Conservation (phyloP, 1,140 invertebrate genomes). For the Zaprionus lachaisei region DNA sequence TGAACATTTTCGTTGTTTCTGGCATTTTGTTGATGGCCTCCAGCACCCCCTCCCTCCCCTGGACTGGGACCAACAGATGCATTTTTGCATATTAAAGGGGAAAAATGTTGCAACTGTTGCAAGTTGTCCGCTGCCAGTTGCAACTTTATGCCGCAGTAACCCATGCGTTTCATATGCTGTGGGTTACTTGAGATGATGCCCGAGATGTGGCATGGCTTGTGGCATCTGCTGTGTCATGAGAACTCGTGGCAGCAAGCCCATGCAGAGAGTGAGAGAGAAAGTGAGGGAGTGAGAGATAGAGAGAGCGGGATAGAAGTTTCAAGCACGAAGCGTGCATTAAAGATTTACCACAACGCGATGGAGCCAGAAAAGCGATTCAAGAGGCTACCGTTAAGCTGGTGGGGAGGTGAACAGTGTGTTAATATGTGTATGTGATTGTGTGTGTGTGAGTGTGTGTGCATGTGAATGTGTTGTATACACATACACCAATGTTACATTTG, state of each 20-base stretch:
- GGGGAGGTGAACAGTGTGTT: no score
- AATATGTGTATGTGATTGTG: no score
- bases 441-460: background rate
- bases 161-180: slow-evolving; percentile 2
- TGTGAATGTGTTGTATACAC: background rate
- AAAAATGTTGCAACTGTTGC: slow-evolving; percentile 5
- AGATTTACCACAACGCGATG: background rate
- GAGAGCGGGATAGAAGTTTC: background rate
- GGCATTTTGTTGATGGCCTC: slow-evolving; percentile 18
- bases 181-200: background rate
- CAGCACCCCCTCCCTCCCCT: background rate
- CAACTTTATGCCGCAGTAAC: slow-evolving; percentile 16
- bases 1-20: slow-evolving; percentile 6
- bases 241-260: background rate
- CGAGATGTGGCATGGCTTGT: background rate
- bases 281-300: background rate
- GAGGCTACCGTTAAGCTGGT: background rate
- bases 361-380: background rate
- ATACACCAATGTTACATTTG: background rate
- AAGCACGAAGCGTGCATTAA: slow-evolving; percentile 1
- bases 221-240: background rate
- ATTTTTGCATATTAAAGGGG: slow-evolving; percentile 21
- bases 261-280: background rate
- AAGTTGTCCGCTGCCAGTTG: background rate
- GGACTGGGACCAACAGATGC: slow-evolving; percentile 11